These are phyloP conservation scores for Picathartes gymnocephalus DNA, from an alignment of 2,113 vertebrate species.

Conservation along the genomic window DNA sequence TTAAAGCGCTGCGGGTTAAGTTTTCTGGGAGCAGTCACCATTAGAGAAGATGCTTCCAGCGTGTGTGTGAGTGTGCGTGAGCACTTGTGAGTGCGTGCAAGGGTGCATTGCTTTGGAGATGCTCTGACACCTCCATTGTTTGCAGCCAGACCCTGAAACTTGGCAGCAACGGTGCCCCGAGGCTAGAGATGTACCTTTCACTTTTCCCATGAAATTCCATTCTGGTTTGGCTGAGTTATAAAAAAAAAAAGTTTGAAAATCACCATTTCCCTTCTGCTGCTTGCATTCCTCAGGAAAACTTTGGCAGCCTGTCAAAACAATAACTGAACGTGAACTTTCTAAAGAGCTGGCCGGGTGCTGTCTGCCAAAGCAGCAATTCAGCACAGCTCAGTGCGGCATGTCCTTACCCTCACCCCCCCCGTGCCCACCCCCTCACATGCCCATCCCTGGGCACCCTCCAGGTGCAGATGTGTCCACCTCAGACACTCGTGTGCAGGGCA, in stretches of 20 bases:
- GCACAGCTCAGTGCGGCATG: not conserved
- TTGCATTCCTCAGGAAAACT: conserved; percentile 64
- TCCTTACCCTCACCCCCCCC: conserved; percentile 16
- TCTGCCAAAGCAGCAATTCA: conserved; percentile 54
- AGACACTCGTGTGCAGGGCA: not conserved
- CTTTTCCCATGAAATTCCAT: conserved; percentile 66
- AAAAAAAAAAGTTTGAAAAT: conserved; percentile 54
- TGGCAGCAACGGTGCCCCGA: not conserved
- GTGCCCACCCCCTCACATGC: not conserved
- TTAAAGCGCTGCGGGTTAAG: not conserved
- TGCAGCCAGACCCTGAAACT: conserved; percentile 30
- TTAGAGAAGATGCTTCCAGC: not conserved
- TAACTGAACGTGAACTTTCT: conserved; percentile 65
- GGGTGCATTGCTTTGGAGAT: not conserved
- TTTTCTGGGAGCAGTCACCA: not conserved
- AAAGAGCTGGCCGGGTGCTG: conserved; percentile 40
- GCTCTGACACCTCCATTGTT: conserved; percentile 37
- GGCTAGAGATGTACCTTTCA: conserved; percentile 60
- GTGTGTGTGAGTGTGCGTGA: not conserved
- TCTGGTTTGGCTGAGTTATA: conserved; percentile 55
- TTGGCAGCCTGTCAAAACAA: conserved; percentile 67
- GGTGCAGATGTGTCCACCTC: not conserved
- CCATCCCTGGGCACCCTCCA: not conserved
- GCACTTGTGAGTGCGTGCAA: not conserved
- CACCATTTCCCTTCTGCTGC: conserved; percentile 65